These are phyloP conservation scores for Cryptotermes secundus DNA, from an alignment of 1,140 invertebrate genomes.

Conservation along the genomic window DNA sequence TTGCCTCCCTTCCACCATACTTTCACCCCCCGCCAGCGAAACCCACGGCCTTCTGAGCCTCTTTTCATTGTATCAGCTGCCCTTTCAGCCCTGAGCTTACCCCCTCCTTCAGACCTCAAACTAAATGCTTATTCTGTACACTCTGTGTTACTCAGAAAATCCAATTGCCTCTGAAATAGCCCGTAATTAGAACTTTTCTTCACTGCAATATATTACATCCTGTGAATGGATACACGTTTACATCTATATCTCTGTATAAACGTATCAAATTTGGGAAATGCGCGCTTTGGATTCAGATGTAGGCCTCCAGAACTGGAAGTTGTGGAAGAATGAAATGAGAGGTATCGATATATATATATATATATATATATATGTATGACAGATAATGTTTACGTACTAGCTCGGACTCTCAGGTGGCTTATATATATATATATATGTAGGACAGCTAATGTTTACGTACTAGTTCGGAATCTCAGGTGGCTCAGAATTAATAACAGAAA, in stretches of 20 bases:
- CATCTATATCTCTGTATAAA: background rate
- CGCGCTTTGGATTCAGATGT: no score
- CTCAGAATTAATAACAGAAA: no score
- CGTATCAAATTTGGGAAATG: background rate
- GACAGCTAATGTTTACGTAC: no score
- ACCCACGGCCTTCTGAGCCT: background rate
- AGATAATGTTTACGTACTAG: no score
- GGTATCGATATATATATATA: no score
- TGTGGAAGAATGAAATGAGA: no score
- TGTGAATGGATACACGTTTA: background rate
- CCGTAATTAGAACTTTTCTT: background rate
- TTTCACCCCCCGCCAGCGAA: background rate
- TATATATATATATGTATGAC: no score
- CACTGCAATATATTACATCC: background rate
- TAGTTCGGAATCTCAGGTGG: no score
- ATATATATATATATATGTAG: no score
- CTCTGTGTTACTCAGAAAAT: constrained; percentile 3
- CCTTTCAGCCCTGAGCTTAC: background rate
- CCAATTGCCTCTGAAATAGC: background rate
- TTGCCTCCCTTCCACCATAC: constrained; percentile 8
- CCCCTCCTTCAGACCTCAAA: background rate
- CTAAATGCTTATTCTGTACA: constrained; percentile 3
- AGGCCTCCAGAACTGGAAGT: no score
- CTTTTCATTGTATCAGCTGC: constrained; percentile 16
- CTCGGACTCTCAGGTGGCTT: no score